These are phyloP conservation scores for Percopsis omiscomaycus DNA, from an alignment of 2,797 vertebrate genomes.

Conservation along the genomic window DNA sequence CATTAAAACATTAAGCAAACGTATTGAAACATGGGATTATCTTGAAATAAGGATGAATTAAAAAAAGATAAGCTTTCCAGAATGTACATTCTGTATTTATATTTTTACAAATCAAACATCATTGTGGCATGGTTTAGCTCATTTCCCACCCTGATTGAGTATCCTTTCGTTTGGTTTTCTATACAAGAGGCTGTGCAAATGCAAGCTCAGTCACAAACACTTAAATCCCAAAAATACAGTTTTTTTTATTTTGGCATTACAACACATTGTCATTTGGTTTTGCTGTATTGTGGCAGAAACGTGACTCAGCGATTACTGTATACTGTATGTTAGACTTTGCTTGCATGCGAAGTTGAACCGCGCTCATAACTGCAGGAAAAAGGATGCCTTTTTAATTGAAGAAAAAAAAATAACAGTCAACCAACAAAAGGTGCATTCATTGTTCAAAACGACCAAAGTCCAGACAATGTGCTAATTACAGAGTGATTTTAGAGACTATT, in stretches of 20 bases:
- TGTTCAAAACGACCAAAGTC: constrained; percentile 22
- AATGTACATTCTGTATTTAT: too few relatives aligned
- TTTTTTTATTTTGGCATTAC: constrained; percentile 46
- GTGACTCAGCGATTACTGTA: not conserved
- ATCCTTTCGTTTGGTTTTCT: not conserved
- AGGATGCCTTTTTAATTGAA: constrained; percentile 30
- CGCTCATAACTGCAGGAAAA: constrained; percentile 16
- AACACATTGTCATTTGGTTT: constrained; percentile 59
- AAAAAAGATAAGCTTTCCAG: too few relatives aligned
- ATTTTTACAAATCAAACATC: not conserved
- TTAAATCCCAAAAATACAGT: constrained; percentile 70
- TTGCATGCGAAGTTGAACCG: constrained; percentile 51
- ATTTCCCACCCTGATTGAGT: not conserved
- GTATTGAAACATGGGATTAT: too few relatives aligned
- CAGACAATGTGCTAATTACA: constrained; percentile 4
- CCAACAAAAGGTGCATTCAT: constrained; percentile 24
- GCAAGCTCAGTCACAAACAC: constrained; percentile 48
- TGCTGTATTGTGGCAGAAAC: constrained; percentile 50
- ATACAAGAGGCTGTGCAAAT: constrained; percentile 7
- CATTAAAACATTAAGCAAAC: too few relatives aligned
- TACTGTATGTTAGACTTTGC: constrained; percentile 33
- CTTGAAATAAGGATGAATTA: too few relatives aligned
- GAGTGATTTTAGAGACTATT: not conserved
- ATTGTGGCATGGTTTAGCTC: not conserved
- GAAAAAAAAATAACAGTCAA: not conserved